Conservation (phyloP, 1,140 invertebrate species). For the Ylistrum balloti region DNA sequence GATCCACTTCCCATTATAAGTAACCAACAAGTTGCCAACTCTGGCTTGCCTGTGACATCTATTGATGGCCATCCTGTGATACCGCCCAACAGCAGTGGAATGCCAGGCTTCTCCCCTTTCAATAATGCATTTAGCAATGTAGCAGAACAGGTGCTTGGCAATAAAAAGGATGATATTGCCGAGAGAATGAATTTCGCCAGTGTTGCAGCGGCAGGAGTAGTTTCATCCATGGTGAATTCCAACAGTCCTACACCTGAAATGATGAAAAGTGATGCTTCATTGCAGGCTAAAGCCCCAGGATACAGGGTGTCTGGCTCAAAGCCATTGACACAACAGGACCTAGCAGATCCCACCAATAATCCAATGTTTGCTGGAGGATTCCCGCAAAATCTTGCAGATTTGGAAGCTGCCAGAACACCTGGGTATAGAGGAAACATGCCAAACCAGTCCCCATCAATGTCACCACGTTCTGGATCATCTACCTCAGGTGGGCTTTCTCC, state of each 20-base stretch:
- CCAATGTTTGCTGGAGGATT: constrained; percentile 37
- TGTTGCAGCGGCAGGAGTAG: constrained; percentile 86
- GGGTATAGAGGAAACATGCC: constrained; percentile 45
- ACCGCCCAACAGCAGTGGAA: constrained; percentile 54
- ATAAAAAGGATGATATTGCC: constrained; percentile 87
- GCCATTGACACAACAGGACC: background rate
- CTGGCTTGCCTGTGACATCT: constrained; percentile 57
- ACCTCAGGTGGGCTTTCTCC: constrained; percentile 67
- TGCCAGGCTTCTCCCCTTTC: constrained; percentile 90
- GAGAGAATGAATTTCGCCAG: constrained; percentile 89
- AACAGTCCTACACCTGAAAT: constrained; percentile 63
- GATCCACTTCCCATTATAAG: constrained; percentile 77
- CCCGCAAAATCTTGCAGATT: constrained; percentile 42
- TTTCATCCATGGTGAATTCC: constrained; percentile 78
- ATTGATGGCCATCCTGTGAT: constrained; percentile 41
- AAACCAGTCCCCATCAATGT: constrained; percentile 84
- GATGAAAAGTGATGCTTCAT: constrained; percentile 80
- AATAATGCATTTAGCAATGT: constrained; percentile 88
- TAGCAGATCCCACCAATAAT: constrained; percentile 15
- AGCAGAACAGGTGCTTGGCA: constrained; percentile 87
- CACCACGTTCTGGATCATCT: constrained; percentile 85
- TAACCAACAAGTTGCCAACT: constrained; percentile 60
- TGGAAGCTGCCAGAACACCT: constrained; percentile 86
- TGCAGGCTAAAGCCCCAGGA: constrained; percentile 81
- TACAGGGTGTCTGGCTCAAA: constrained; percentile 63